Evolutionary conservation across 2,888 invertebrate genomes (phyloP).

Genomic region (Physocephala rufipes): DNA sequence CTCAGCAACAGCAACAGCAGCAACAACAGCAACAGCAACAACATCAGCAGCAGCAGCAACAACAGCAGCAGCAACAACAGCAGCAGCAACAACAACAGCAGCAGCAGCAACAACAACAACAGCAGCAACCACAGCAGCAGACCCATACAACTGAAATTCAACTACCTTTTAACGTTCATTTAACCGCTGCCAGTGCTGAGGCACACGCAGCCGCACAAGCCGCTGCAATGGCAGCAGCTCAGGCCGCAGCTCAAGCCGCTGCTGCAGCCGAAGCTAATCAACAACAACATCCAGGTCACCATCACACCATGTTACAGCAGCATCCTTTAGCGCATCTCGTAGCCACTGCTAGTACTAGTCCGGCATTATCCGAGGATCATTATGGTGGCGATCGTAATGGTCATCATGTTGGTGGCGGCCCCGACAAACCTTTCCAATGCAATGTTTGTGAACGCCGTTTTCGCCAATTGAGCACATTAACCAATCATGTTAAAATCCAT

Average conservation of each 20-base stretch:
- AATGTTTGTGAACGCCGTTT: constrained; percentile 66
- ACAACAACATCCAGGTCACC: constrained; percentile 38
- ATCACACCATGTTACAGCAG: constrained; percentile 49
- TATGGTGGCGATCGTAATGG: constrained; percentile 54
- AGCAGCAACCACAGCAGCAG: constrained; percentile 52
- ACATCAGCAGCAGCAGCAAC: constrained; percentile 39
- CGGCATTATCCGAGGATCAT: constrained; percentile 55
- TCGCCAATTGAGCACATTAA: constrained; percentile 65
- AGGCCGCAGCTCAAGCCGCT: constrained; percentile 63
- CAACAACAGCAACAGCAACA: constrained; percentile 44
- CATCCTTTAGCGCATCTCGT: constrained; percentile 57
- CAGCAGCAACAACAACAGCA: constrained; percentile 52
- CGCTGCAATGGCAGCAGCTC: constrained; percentile 63
- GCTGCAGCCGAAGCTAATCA: constrained; percentile 53
- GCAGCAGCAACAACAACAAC: constrained; percentile 48
- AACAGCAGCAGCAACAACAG: constrained; percentile 51
- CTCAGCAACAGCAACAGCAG: constrained; percentile 47
- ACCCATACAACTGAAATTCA: constrained; percentile 57
- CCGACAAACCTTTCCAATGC: constrained; percentile 66
- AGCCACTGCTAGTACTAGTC: constrained; percentile 56
- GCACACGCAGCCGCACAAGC: constrained; percentile 63
- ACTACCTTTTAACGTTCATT: constrained; percentile 62
- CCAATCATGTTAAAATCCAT: constrained; percentile 66
- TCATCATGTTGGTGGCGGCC: constrained; percentile 47
- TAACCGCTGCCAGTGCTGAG: constrained; percentile 58